A percentile compares a stretch with the other conserved stretches of the same genome.
These are phyloP conservation scores for Bombycilla garrulus DNA, from an alignment of 2,113 vertebrate genomes.

Conservation along the genomic window DNA sequence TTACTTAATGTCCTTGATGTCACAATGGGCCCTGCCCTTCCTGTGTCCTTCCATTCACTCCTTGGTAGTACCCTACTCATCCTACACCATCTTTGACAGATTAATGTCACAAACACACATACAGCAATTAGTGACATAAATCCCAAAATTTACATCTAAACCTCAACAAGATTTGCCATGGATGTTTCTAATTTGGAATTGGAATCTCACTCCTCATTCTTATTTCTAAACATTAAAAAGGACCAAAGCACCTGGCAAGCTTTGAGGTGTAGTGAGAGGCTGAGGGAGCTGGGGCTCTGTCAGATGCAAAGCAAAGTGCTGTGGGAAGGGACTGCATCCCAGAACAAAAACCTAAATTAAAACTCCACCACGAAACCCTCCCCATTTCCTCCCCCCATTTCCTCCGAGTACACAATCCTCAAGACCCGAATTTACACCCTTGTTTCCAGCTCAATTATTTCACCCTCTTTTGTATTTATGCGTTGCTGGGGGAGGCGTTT, in stretches of 20 bases:
- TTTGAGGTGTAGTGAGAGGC: conserved; percentile 24
- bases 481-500: background rate
- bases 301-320: conserved; percentile 44
- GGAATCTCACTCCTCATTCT: background rate
- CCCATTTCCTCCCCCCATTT: conserved; percentile 50
- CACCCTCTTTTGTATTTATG: background rate
- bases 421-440: conserved; percentile 44
- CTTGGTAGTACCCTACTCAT: background rate
- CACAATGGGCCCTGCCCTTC: background rate
- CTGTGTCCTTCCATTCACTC: background rate
- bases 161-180: background rate
- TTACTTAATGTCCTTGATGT: background rate
- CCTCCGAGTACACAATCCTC: conserved; percentile 31
- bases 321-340: conserved; percentile 38
- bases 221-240: conserved; percentile 49
- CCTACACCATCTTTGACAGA: background rate
- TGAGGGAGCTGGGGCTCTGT: conserved; percentile 9
- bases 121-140: background rate
- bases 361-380: conserved; percentile 37
- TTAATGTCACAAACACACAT: background rate
- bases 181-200: background rate
- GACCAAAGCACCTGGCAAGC: background rate
- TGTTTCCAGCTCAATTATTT: conserved; percentile 58
- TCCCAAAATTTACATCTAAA: background rate
- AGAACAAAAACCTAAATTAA: conserved; percentile 62